Conservation (phyloP, 2,113 vertebrate genomes). For the Albula glossodonta region DNA sequence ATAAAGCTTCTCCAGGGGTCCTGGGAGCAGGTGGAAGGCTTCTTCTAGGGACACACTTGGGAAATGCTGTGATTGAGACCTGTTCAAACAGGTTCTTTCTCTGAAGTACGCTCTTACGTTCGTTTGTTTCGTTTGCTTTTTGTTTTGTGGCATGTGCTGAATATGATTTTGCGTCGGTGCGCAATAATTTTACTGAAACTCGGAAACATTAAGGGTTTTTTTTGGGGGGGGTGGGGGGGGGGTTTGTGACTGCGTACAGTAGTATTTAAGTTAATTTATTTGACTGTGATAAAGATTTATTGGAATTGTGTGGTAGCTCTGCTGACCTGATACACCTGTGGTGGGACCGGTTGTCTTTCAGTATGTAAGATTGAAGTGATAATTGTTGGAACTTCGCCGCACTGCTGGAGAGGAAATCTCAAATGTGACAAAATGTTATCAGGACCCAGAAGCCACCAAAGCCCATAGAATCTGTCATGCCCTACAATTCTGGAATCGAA, state of each 20-base stretch:
- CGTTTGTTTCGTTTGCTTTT: background rate
- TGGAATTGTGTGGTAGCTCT: no score
- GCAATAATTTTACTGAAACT: background rate
- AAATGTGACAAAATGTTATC: no score
- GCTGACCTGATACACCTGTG: background rate
- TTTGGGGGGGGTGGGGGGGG: background rate
- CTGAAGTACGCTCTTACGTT: background rate
- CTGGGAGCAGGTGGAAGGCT: background rate
- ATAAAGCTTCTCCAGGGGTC: background rate
- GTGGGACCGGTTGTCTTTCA: background rate
- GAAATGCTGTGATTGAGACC: background rate
- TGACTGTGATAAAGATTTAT: background rate
- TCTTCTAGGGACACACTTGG: background rate
- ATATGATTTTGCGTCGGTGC: background rate
- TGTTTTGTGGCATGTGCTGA: background rate
- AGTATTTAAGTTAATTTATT: background rate
- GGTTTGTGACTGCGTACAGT: no score
- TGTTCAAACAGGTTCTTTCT: background rate
- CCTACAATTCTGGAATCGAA: no score
- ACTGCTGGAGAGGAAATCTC: background rate
- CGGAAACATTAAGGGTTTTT: background rate
- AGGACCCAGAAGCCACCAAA: no score
- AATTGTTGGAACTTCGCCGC: background rate
- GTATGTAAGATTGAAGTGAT: background rate
- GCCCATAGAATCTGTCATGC: no score